Evolutionary conservation across 1,140 invertebrate genomes (phyloP).

Genomic region (Muscidifurax raptorellus): DNA sequence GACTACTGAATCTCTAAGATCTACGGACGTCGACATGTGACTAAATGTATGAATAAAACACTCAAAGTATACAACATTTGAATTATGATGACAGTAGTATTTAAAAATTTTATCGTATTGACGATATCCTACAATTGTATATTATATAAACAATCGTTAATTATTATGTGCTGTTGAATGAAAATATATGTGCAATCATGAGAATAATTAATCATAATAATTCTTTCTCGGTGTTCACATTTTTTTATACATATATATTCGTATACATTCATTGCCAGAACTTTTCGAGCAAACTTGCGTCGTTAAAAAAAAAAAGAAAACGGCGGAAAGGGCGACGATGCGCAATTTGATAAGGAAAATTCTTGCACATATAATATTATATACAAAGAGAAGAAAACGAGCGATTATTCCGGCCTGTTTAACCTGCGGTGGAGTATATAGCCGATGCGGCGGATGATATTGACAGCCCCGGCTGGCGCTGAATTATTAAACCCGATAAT

Average conservation of each 20-base stretch:
- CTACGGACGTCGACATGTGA: constrained; percentile 36
- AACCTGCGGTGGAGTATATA: background rate
- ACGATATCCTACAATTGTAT: background rate
- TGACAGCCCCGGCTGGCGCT: background rate
- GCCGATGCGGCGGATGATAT: background rate
- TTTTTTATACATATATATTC: background rate
- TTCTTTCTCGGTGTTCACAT: background rate
- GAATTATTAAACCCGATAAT: constrained; percentile 39
- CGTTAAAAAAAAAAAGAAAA: background rate
- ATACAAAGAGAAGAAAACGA: background rate
- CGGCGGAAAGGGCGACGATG: background rate
- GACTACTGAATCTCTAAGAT: constrained; percentile 41
- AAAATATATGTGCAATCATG: background rate
- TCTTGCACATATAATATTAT: background rate
- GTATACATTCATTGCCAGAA: background rate
- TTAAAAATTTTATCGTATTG: background rate
- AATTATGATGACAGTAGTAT: background rate
- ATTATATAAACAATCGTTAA: background rate
- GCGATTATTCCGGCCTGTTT: background rate
- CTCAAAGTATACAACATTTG: background rate
- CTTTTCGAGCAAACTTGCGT: background rate
- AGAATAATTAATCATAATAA: background rate
- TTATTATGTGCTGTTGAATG: background rate
- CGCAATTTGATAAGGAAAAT: background rate
- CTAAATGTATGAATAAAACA: constrained; percentile 16